phyloP scores from a whole-genome alignment of 1,140 invertebrate genomes.

The Anoplolepis gracilipes region DNA sequence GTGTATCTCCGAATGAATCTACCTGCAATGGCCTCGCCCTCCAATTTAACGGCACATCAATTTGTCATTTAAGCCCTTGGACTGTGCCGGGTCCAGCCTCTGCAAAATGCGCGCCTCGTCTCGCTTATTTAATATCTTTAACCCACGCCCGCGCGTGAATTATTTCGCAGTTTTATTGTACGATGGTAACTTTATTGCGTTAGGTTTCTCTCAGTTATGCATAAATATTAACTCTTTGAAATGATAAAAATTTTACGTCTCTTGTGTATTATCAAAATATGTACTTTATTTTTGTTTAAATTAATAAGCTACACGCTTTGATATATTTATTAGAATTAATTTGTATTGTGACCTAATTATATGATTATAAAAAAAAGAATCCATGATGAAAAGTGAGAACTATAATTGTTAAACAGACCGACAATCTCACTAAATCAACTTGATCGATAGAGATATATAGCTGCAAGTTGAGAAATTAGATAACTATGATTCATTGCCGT shows the following conservation, averaged over 20 bases:
- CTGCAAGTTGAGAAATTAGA: not conserved
- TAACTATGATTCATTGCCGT: slow-evolving; percentile 6
- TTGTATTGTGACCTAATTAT: not conserved
- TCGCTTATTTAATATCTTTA: slow-evolving; percentile 59
- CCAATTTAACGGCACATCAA: slow-evolving; percentile 70
- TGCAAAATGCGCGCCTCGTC: slow-evolving; percentile 31
- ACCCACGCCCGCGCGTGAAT: slow-evolving; percentile 39
- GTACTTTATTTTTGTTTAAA: not conserved
- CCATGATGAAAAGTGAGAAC: not conserved
- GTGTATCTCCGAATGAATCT: slow-evolving; percentile 71
- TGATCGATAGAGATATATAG: slow-evolving; percentile 8
- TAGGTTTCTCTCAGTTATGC: not conserved
- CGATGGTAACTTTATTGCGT: not conserved
- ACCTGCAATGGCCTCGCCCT: slow-evolving; percentile 59
- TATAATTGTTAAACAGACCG: slow-evolving; percentile 11
- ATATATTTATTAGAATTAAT: not conserved
- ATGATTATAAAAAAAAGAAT: not conserved
- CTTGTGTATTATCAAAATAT: not conserved
- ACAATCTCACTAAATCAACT: not conserved
- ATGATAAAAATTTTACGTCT: not conserved
- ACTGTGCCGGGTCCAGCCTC: not conserved
- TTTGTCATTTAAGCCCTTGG: slow-evolving; percentile 70
- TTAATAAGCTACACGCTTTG: not conserved
- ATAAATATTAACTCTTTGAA: not conserved
- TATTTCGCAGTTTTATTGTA: not conserved